Conservation (phyloP, 2,888 invertebrate species). For the Hemicrepidius hirtus region DNA sequence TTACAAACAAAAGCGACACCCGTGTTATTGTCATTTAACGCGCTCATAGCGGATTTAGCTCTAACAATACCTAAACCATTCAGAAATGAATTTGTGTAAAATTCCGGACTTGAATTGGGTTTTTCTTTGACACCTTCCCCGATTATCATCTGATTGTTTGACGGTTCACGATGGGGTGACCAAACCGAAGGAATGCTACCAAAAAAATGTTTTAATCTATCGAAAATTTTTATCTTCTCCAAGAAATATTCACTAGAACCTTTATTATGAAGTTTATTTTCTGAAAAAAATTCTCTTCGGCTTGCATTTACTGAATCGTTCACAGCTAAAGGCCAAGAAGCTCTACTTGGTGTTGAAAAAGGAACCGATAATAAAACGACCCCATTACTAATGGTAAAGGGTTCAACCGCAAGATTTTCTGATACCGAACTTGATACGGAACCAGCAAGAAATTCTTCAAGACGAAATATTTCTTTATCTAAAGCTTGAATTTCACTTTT, state of each 20-base stretch:
- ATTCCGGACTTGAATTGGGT: conserved; percentile 50
- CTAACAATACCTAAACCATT: conserved; percentile 28
- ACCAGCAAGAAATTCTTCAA: conserved; percentile 79
- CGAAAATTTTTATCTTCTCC: conserved; percentile 60
- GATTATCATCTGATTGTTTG: neutral
- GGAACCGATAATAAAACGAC: conserved; percentile 23
- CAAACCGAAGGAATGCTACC: conserved; percentile 63
- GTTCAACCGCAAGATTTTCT: neutral
- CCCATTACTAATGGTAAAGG: conserved; percentile 27
- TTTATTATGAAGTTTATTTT: conserved; percentile 58
- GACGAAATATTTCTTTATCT: conserved; percentile 84
- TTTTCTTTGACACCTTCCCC: conserved; percentile 34
- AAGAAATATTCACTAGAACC: conserved; percentile 46
- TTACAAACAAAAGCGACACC: neutral
- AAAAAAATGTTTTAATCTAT: conserved; percentile 63
- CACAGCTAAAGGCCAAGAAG: conserved; percentile 63
- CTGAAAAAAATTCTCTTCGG: conserved; percentile 58
- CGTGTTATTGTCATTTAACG: conserved; percentile 19
- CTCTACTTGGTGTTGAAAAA: conserved; percentile 47
- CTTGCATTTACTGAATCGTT: conserved; percentile 1
- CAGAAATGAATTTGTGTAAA: conserved; percentile 30
- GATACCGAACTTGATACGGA: conserved; percentile 37
- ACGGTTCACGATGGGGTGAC: conserved; percentile 18
- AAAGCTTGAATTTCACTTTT: conserved; percentile 86
- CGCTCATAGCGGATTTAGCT: conserved; percentile 42